Percentiles rank a stretch among this genome's conserved stretches.
phyloP scores from a whole-genome alignment of 2,113 vertebrate genomes.

The Anseranas semipalmata region DNA sequence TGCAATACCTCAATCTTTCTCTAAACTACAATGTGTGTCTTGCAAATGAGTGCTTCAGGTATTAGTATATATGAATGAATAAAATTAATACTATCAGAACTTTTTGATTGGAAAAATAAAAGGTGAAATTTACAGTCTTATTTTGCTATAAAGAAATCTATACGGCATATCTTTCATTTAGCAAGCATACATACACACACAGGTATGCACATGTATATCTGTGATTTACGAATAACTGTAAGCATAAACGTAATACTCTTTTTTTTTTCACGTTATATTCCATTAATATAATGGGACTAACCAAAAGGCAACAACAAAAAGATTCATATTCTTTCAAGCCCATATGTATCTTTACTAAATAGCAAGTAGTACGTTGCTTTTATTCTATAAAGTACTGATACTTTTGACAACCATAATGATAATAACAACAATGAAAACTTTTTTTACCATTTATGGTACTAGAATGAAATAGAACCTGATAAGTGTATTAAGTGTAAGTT shows the following conservation, averaged over 20 bases:
- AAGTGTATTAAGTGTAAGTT: conserved; percentile 59
- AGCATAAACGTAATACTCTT: background rate
- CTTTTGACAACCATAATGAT: conserved; percentile 29
- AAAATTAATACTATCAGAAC: background rate
- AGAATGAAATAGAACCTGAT: conserved; percentile 44
- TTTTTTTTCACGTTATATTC: conserved; percentile 28
- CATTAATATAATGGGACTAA: background rate
- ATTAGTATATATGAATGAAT: background rate
- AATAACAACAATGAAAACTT: background rate
- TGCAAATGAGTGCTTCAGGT: background rate
- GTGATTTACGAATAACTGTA: background rate
- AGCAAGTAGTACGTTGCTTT: background rate
- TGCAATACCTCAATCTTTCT: background rate
- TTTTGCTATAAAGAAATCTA: background rate
- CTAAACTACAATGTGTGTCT: background rate
- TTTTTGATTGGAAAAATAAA: conserved; percentile 19
- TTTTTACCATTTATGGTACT: conserved; percentile 29
- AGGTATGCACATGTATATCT: background rate
- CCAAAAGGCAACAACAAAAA: background rate
- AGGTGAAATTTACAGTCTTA: background rate
- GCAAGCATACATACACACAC: background rate
- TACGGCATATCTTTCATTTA: background rate
- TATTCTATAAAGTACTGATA: background rate
- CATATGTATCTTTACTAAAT: background rate
- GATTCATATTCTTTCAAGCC: background rate